Conservation (phyloP, 2,888 invertebrate genomes). For the Papilio demoleus region DNA sequence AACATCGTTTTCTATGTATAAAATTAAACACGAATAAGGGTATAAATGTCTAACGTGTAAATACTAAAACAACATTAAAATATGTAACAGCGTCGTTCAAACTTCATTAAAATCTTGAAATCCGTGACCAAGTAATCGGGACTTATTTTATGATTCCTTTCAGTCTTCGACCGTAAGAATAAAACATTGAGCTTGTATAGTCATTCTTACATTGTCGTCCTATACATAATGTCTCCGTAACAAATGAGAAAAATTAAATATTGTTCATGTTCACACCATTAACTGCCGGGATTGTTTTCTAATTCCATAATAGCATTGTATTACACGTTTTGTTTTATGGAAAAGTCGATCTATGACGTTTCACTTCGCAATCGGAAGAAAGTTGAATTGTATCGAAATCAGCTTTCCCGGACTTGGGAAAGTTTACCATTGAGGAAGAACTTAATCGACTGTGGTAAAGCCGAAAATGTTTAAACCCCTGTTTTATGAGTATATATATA, state of each 20-base stretch:
- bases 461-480: conserved; percentile 9
- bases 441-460: conserved; percentile 31
- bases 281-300: conserved; percentile 40
- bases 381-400: conserved; percentile 44
- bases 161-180: too few species aligned
- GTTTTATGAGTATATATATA: neutral
- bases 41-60: too few species aligned
- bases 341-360: conserved; percentile 50
- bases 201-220: neutral
- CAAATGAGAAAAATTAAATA: conserved; percentile 49
- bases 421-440: conserved; percentile 27
- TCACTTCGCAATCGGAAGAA: conserved; percentile 45
- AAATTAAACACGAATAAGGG: too few species aligned
- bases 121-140: too few species aligned
- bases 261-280: conserved; percentile 39
- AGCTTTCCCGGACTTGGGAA: conserved; percentile 34
- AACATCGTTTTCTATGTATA: too few species aligned
- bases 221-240: conserved; percentile 52
- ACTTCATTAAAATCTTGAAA: too few species aligned
- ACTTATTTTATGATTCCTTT: too few species aligned
- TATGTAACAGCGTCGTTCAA: too few species aligned
- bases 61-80: too few species aligned
- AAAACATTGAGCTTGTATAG: neutral
- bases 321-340: conserved; percentile 45
- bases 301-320: conserved; percentile 45